Percentiles rank a stretch among this genome's conserved stretches.
phyloP scores from a whole-genome alignment of 2,797 vertebrate genomes.

The Neopelma chrysocephalum region DNA sequence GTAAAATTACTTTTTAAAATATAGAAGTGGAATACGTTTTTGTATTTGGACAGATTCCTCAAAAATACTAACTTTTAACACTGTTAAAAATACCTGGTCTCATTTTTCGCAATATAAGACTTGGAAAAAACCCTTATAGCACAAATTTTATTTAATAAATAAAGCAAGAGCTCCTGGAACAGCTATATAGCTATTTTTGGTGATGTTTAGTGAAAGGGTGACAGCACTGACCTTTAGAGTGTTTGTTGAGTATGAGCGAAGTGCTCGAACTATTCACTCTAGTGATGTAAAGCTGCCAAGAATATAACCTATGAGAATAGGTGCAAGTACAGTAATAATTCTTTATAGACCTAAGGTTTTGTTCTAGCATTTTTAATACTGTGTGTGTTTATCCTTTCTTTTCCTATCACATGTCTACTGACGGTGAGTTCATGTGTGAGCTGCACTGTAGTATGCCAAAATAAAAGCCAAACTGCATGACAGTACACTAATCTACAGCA shows the following conservation, averaged over 20 bases:
- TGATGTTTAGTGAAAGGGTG: conserved; percentile 52
- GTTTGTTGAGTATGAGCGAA: background rate
- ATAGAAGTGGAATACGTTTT: background rate
- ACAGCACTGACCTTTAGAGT: conserved; percentile 63
- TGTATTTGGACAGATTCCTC: background rate
- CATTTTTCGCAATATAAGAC: background rate
- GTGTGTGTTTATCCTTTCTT: conserved; percentile 13
- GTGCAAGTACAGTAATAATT: conserved; percentile 45
- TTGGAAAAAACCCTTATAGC: background rate
- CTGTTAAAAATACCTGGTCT: background rate
- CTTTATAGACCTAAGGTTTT: conserved; percentile 49
- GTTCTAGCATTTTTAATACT: conserved; percentile 30
- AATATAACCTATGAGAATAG: conserved; percentile 53
- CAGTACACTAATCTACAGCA: background rate
- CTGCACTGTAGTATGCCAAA: background rate
- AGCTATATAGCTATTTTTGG: conserved; percentile 49
- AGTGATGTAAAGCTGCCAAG: conserved; percentile 61
- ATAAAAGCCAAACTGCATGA: background rate
- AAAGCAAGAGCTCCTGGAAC: conserved; percentile 1
- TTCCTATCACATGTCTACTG: background rate
- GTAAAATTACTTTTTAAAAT: background rate
- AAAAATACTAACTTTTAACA: background rate
- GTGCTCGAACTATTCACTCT: conserved; percentile 38
- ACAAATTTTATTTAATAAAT: conserved; percentile 29
- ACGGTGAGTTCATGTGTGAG: background rate